Conservation (phyloP, 2,113 vertebrate species). For the Limanda limanda region DNA sequence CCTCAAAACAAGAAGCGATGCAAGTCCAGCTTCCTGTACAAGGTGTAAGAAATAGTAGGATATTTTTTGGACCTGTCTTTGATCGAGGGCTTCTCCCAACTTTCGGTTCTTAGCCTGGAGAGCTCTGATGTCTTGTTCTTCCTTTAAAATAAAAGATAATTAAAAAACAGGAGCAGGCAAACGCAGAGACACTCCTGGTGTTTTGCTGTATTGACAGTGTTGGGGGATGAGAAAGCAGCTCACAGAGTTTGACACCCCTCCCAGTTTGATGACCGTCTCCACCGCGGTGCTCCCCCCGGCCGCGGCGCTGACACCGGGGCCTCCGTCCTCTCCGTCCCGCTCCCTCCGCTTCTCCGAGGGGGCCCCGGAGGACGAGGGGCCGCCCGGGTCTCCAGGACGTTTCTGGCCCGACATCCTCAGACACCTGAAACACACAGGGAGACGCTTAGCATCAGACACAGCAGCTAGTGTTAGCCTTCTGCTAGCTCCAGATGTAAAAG, state of each 20-base stretch:
- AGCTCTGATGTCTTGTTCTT: slow-evolving; percentile 96
- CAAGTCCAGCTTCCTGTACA: neutral
- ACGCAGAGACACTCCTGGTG: neutral
- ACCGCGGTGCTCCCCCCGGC: slow-evolving; percentile 89
- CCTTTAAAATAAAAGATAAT: slow-evolving; percentile 78
- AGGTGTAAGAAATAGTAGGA: neutral
- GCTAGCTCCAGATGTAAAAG: slow-evolving; percentile 38
- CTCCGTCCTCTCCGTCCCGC: slow-evolving; percentile 83
- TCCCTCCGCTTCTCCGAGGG: slow-evolving; percentile 93
- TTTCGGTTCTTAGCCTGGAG: slow-evolving; percentile 95
- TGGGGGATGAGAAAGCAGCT: slow-evolving; percentile 7
- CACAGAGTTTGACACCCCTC: slow-evolving; percentile 93
- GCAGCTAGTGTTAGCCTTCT: slow-evolving; percentile 47
- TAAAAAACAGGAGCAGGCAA: neutral
- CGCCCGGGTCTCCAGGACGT: slow-evolving; percentile 83
- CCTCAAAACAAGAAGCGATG: neutral
- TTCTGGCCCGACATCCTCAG: slow-evolving; percentile 92
- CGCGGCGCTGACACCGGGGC: slow-evolving; percentile 82
- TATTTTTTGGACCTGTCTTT: slow-evolving; percentile 82
- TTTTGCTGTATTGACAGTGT: neutral
- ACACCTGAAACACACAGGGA: slow-evolving; percentile 35
- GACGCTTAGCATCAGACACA: neutral
- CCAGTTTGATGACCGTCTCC: slow-evolving; percentile 96
- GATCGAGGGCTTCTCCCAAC: slow-evolving; percentile 92
- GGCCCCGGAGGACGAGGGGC: slow-evolving; percentile 83